Evolutionary conservation across 2,888 invertebrate species (phyloP).

Genomic region (Drosophila yooni): DNA sequence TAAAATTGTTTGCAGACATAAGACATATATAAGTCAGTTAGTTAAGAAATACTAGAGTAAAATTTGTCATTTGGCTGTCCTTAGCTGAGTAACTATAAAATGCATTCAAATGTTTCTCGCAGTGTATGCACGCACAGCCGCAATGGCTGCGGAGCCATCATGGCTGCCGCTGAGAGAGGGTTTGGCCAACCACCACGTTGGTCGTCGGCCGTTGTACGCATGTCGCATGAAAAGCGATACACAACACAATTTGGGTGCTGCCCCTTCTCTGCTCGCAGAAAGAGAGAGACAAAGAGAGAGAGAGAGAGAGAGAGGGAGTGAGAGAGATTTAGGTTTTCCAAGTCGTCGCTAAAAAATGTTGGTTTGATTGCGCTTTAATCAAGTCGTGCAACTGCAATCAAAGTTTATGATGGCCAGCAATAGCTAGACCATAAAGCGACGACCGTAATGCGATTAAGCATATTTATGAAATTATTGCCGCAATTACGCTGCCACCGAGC

Average conservation of each 20-base stretch:
- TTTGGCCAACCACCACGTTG: slow-evolving; percentile 52
- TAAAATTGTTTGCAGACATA: background rate
- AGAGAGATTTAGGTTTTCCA: background rate
- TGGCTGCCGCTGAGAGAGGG: slow-evolving; percentile 53
- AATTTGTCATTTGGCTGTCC: background rate
- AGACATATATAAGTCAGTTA: background rate
- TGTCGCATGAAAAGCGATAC: slow-evolving; percentile 54
- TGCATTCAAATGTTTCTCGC: slow-evolving; percentile 19
- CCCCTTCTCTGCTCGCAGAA: slow-evolving; percentile 22
- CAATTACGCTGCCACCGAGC: slow-evolving; percentile 51
- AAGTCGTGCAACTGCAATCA: slow-evolving; percentile 57
- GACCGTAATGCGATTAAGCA: slow-evolving; percentile 55
- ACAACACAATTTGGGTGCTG: slow-evolving; percentile 41
- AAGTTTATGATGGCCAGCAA: slow-evolving; percentile 28
- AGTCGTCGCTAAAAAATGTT: slow-evolving; percentile 29
- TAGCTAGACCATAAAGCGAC: slow-evolving; percentile 49
- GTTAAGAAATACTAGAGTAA: background rate
- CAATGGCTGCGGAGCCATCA: slow-evolving; percentile 49
- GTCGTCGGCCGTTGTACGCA: slow-evolving; percentile 57
- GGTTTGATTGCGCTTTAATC: slow-evolving; percentile 64
- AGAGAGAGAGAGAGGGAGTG: background rate
- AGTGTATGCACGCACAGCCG: slow-evolving; percentile 51
- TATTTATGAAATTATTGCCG: slow-evolving; percentile 77
- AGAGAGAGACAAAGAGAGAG: background rate
- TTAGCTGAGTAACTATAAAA: background rate